phyloP scores from a whole-genome alignment of 1,140 invertebrate species.

The Drosophila santomea region DNA sequence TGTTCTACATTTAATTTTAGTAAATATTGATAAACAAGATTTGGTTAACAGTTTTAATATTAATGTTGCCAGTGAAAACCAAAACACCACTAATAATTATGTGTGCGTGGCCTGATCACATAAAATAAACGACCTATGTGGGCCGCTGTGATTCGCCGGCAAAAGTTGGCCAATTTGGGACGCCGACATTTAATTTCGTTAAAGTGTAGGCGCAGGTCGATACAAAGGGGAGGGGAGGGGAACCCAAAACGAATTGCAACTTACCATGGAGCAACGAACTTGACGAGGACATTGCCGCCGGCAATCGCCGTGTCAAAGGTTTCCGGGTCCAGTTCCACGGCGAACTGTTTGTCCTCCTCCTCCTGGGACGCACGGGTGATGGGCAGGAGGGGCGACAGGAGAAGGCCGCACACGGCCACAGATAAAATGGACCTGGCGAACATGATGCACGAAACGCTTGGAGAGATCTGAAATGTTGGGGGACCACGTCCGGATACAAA shows the following conservation, averaged over 20 bases:
- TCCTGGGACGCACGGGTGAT: constrained; percentile 10
- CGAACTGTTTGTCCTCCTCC: constrained; percentile 57
- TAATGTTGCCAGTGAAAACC: neutral
- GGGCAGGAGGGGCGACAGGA: constrained; percentile 24
- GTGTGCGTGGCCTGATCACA: constrained; percentile 40
- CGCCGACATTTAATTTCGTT: neutral
- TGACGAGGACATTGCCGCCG: constrained; percentile 89
- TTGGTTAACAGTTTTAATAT: no score
- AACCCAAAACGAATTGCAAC: constrained; percentile 6
- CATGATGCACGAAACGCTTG: constrained; percentile 11
- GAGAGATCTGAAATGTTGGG: constrained; percentile 5
- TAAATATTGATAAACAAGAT: neutral
- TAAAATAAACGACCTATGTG: constrained; percentile 21
- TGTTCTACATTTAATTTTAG: no score
- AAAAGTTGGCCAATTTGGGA: constrained; percentile 20
- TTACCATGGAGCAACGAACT: constrained; percentile 92
- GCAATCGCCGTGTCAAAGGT: constrained; percentile 89
- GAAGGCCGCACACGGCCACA: constrained; percentile 21
- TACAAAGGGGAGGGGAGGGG: no score
- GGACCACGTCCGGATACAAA: constrained; percentile 8
- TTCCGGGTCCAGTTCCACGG: constrained; percentile 84
- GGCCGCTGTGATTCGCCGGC: constrained; percentile 34
- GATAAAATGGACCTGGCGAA: constrained; percentile 27
- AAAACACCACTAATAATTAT: constrained; percentile 15
- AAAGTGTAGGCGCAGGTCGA: neutral